phyloP scores from a whole-genome alignment of 2,888 invertebrate genomes.

The Acronicta psi region DNA sequence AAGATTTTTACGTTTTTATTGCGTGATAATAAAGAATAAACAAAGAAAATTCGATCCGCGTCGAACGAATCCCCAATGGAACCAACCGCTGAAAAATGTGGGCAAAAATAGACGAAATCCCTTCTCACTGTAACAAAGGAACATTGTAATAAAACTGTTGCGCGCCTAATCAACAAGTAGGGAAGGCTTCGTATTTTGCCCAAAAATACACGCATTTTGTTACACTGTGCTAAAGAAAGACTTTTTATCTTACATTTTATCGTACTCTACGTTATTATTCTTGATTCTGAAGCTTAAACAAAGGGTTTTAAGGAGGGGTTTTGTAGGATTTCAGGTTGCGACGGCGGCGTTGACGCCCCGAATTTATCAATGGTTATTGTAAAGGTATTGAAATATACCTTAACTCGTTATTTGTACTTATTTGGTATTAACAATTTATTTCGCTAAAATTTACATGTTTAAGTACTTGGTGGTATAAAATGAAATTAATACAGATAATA shows the following conservation, averaged over 20 bases:
- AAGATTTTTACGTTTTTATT: too few relatives aligned
- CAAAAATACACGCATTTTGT: constrained; percentile 18
- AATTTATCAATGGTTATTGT: not conserved
- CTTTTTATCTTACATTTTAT: constrained; percentile 6
- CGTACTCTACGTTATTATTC: constrained; percentile 1
- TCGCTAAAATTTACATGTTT: too few relatives aligned
- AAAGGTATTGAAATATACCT: not conserved
- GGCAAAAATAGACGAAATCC: constrained; percentile 2
- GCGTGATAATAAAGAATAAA: constrained; percentile 1
- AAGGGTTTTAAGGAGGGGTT: constrained; percentile 13
- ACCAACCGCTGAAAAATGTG: constrained; percentile 8
- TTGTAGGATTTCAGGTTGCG: constrained; percentile 1
- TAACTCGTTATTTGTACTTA: too few relatives aligned
- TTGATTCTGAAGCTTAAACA: constrained; percentile 3
- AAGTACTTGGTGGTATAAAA: too few relatives aligned
- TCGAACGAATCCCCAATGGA: not conserved
- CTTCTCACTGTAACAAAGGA: constrained; percentile 61
- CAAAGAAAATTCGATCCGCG: constrained; percentile 4
- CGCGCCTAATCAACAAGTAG: constrained; percentile 80
- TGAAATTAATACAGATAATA: too few relatives aligned
- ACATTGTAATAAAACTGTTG: constrained; percentile 68
- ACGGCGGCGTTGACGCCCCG: constrained; percentile 8
- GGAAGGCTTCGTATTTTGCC: constrained; percentile 35
- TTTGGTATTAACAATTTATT: too few relatives aligned
- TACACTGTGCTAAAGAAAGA: constrained; percentile 30